Conservation (phyloP, 1,140 invertebrate species). For the Ladona fulva region DNA sequence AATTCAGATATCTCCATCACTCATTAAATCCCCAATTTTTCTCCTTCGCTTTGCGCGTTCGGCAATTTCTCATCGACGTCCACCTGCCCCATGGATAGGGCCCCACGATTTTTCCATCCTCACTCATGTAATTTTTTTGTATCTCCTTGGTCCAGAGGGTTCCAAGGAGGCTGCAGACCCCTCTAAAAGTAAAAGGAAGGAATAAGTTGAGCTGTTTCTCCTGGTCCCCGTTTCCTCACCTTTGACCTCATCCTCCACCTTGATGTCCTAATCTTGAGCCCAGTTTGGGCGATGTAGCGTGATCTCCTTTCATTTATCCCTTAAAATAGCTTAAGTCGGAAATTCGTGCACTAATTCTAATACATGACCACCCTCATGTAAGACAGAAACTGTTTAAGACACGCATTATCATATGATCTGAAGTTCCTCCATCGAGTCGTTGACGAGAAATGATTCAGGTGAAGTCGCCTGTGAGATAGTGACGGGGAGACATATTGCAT, state of each 20-base stretch:
- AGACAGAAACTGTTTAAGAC: too few relatives aligned
- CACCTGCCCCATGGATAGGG: background rate
- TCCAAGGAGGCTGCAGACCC: background rate
- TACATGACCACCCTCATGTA: too few relatives aligned
- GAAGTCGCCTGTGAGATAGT: too few relatives aligned
- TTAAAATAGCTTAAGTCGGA: too few relatives aligned
- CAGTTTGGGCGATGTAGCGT: too few relatives aligned
- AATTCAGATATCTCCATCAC: conserved; percentile 1
- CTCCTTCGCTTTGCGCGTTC: background rate
- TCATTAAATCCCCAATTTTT: conserved; percentile 2
- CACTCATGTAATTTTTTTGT: background rate
- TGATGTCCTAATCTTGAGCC: background rate
- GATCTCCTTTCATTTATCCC: too few relatives aligned
- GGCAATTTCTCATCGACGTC: background rate
- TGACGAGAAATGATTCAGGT: too few relatives aligned
- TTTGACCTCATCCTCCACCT: background rate
- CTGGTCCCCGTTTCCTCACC: background rate
- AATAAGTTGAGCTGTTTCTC: background rate
- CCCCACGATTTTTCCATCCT: background rate
- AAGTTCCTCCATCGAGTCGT: too few relatives aligned
- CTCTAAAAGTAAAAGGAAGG: too few relatives aligned
- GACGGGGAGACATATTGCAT: too few relatives aligned
- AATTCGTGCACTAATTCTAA: too few relatives aligned
- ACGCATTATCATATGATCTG: too few relatives aligned
- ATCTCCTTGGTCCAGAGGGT: background rate